Evolutionary conservation across 2,888 invertebrate species (phyloP), one percentile per base, ranked within the genome.

Genomic region (Sphaerophoria rueppellii): DNA sequence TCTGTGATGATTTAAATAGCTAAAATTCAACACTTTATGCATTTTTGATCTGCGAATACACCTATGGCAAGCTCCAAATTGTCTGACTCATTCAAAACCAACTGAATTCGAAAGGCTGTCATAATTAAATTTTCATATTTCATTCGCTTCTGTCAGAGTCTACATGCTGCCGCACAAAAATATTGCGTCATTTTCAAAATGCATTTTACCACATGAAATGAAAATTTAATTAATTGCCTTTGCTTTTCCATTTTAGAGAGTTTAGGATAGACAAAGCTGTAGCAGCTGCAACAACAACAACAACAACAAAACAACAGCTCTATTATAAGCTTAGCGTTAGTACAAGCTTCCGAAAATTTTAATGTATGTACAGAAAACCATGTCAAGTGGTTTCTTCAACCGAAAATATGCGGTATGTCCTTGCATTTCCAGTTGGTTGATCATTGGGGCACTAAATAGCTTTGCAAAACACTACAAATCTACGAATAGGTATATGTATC

Each of bases 301-400:
- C n/a, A 58, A 58, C 40, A 40, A 5, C 16, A 58, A 16, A 11
- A 61, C 9, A 46, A 34, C 50, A 4, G 50, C 16, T 14, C 35
- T 35, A 54, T 24, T 61, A 63, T 50, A 58, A 43, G 60, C 24
- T 60, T 43, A 12, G 40, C 24, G 14, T 24, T n/a, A 14, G 35
- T 14, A 57, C n/a, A 11, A 2, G 24, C 24, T 24, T 24, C 24
- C 24, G 24, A 24, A 24, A 24, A 24, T 24, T 24, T 24, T 24
- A 24, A 4, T 12, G 11, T 34, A 11, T 4, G n/a, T 65, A 52
- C 16, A 65, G 67, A n/a, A 67, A 67, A 67, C 67, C 67, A 67
- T 67, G 67, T 67, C 67, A 67, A 67, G 67, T 67, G 54, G 54
- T 67, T 67, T 67, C 67, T 67, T 67, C 12, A 61, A 76, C 55